These are phyloP conservation scores for Gymnoscopelus braueri DNA, from an alignment of 2,797 vertebrate genomes.

Conservation along the genomic window DNA sequence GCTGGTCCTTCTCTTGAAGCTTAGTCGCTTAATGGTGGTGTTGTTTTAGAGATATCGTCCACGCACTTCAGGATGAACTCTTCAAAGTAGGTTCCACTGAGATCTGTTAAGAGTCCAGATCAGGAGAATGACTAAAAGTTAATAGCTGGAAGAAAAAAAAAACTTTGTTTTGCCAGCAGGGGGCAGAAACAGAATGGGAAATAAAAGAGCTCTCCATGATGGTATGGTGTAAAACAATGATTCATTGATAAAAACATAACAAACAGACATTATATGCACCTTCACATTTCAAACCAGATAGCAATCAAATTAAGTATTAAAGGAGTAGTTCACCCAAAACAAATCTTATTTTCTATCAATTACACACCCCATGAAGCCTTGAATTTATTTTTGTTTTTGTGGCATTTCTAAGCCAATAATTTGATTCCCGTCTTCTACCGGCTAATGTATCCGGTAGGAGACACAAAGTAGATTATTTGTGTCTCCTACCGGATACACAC, in stretches of 20 bases:
- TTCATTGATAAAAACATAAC: background rate
- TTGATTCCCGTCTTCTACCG: too few species aligned
- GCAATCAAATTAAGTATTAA: background rate
- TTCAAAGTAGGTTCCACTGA: constrained; percentile 78
- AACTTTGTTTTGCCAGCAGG: background rate
- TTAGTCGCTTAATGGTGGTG: constrained; percentile 91
- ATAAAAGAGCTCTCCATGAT: background rate
- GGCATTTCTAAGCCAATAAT: too few species aligned
- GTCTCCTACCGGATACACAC: too few species aligned
- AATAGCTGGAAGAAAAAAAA: constrained; percentile 10
- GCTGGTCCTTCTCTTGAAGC: constrained; percentile 87
- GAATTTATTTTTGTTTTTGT: too few species aligned
- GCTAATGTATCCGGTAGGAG: too few species aligned
- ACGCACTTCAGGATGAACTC: constrained; percentile 85
- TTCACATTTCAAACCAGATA: background rate
- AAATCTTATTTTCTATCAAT: too few species aligned
- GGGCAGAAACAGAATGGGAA: background rate
- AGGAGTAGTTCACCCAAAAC: too few species aligned
- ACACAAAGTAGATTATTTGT: too few species aligned
- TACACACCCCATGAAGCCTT: too few species aligned
- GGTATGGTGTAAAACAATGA: background rate
- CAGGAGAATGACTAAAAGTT: constrained; percentile 9
- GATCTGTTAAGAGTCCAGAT: constrained; percentile 54
- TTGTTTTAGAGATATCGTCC: constrained; percentile 85
- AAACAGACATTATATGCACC: background rate